Evolutionary conservation across 2,888 invertebrate species (phyloP).

Genomic region (Synergus gifuensis): DNA sequence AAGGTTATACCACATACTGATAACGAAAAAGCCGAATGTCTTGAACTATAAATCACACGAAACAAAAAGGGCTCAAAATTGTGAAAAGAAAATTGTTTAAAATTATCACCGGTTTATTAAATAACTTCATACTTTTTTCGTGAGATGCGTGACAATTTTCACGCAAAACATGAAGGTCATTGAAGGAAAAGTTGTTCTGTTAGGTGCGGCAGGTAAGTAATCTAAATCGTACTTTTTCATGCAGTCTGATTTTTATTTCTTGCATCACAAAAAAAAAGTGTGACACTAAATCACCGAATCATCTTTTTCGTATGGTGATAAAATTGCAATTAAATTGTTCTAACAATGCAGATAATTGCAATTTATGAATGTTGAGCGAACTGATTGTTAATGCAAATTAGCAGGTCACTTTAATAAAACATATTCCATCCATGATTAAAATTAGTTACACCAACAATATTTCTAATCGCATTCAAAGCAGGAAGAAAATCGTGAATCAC

Average conservation of each 20-base stretch:
- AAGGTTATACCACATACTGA: no score
- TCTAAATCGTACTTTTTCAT: constrained; percentile 44
- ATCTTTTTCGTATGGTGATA: not conserved
- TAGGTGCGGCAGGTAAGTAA: constrained; percentile 87
- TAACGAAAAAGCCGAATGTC: not conserved
- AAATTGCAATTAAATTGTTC: not conserved
- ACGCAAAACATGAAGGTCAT: constrained; percentile 84
- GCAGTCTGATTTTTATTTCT: not conserved
- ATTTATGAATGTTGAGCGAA: not conserved
- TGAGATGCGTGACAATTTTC: not conserved
- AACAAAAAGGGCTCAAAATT: not conserved
- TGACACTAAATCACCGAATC: not conserved
- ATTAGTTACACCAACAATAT: not conserved
- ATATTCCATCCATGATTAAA: constrained; percentile 3
- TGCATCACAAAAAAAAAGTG: not conserved
- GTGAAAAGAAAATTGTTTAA: not conserved
- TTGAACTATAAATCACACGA: not conserved
- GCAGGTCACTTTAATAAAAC: not conserved
- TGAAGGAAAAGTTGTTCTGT: constrained; percentile 91
- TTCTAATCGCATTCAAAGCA: not conserved
- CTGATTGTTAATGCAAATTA: not conserved
- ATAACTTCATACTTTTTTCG: not conserved
- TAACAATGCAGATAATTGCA: not conserved
- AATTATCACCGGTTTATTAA: not conserved
- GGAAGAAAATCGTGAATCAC: not conserved